phyloP scores from a whole-genome alignment of 2,888 invertebrate species.

The Caenorhabditis imperialis region DNA sequence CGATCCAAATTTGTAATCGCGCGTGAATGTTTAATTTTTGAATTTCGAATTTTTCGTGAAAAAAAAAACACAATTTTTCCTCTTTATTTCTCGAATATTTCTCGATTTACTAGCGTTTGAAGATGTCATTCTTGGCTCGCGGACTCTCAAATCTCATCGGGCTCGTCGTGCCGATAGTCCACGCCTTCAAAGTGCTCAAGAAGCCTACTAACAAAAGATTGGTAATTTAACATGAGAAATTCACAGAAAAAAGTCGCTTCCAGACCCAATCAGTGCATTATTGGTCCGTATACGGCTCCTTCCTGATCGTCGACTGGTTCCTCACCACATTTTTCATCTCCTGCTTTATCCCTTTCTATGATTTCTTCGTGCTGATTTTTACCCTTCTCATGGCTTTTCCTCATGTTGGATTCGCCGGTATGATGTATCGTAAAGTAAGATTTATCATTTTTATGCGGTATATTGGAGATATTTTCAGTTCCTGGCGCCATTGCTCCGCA shows the following conservation, averaged over 20 bases:
- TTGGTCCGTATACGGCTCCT: slow-evolving; percentile 48
- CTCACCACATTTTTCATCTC: slow-evolving; percentile 43
- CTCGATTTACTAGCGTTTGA: neutral
- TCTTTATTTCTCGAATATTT: neutral
- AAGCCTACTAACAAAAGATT: slow-evolving; percentile 41
- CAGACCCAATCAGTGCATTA: slow-evolving; percentile 34
- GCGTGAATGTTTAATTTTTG: neutral
- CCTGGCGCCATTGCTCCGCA: slow-evolving; percentile 39
- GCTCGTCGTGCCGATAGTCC: slow-evolving; percentile 33
- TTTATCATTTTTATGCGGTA: neutral
- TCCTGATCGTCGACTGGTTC: slow-evolving; percentile 33
- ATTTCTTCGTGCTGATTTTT: slow-evolving; percentile 33
- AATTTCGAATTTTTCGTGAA: slow-evolving; percentile 1
- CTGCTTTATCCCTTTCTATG: slow-evolving; percentile 47
- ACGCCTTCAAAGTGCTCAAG: slow-evolving; percentile 46
- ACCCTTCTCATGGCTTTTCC: slow-evolving; percentile 28
- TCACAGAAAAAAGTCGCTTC: neutral
- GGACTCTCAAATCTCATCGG: slow-evolving; percentile 46
- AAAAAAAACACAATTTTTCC: neutral
- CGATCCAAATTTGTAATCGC: neutral
- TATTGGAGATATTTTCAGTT: slow-evolving; percentile 7
- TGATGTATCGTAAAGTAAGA: slow-evolving; percentile 38
- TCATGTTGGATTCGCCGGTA: slow-evolving; percentile 28
- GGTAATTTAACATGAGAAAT: slow-evolving; percentile 19
- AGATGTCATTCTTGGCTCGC: slow-evolving; percentile 48